These are phyloP conservation scores for Acestrorhynchus altus DNA, from an alignment of 2,797 vertebrate genomes.

Conservation along the genomic window DNA sequence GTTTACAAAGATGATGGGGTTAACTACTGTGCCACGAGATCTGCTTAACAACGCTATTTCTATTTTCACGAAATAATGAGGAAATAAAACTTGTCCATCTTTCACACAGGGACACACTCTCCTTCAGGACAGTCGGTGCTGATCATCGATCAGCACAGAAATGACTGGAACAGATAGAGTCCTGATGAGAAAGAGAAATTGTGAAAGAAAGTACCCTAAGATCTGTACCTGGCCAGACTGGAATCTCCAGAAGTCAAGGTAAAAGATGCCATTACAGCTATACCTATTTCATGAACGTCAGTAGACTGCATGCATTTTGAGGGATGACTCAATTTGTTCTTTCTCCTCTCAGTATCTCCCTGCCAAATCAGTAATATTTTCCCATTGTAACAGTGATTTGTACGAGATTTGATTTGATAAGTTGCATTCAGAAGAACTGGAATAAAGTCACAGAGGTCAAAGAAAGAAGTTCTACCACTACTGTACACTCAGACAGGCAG, in stretches of 20 bases:
- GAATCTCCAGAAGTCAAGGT: conserved; percentile 62
- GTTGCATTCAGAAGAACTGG: not conserved
- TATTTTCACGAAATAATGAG: not conserved
- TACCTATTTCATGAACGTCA: conserved; percentile 63
- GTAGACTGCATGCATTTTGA: conserved; percentile 53
- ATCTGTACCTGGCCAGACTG: conserved; percentile 34
- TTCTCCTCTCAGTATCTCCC: conserved; percentile 29
- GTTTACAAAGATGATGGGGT: no score
- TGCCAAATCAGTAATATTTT: conserved; percentile 54
- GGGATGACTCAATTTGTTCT: conserved; percentile 60
- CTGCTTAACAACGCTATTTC: no score
- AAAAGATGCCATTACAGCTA: conserved; percentile 55
- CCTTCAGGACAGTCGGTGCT: conserved; percentile 12
- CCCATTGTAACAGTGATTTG: conserved; percentile 37
- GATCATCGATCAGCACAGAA: conserved; percentile 42
- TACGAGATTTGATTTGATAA: conserved; percentile 30
- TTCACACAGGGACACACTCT: not conserved
- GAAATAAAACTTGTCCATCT: not conserved
- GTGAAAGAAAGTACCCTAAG: conserved; percentile 46
- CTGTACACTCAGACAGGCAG: not conserved
- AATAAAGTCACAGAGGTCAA: conserved; percentile 39
- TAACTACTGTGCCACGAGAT: no score
- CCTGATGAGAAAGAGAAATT: conserved; percentile 48
- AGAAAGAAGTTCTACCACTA: conserved; percentile 4
- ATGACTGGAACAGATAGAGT: conserved; percentile 40